These are phyloP conservation scores for Sorex araneus DNA, from an alignment of 2,113 vertebrate genomes.

Conservation along the genomic window DNA sequence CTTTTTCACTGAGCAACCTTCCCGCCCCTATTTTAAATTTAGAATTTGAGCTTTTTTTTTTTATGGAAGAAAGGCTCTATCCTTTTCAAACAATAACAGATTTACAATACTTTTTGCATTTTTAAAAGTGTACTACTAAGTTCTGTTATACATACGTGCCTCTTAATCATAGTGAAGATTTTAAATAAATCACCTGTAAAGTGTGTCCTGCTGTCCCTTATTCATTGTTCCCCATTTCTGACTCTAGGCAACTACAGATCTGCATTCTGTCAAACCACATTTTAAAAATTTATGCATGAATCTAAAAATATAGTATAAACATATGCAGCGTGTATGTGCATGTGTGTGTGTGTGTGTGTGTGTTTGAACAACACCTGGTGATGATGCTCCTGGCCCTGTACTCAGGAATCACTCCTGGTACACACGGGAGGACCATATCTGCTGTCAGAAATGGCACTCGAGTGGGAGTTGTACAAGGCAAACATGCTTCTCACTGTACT, in stretches of 20 bases:
- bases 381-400: too few species aligned
- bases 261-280: background rate
- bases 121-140: background rate
- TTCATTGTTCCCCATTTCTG: background rate
- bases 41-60: background rate
- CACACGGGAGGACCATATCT: too few species aligned
- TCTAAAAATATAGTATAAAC: background rate
- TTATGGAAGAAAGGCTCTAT: background rate
- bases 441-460: too few species aligned
- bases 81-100: background rate
- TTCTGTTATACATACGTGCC: background rate
- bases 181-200: background rate
- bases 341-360: too few species aligned
- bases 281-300: background rate
- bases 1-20: too few species aligned
- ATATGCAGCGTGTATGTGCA: too few species aligned
- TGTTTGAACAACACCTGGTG: too few species aligned
- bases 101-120: background rate
- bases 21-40: background rate
- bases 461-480: too few species aligned
- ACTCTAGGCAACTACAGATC: background rate
- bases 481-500: too few species aligned
- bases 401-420: too few species aligned
- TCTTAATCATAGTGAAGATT: background rate
- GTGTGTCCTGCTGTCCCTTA: background rate